Conservation (phyloP, 2,888 invertebrate species). For the Muschampia plurimacula region DNA sequence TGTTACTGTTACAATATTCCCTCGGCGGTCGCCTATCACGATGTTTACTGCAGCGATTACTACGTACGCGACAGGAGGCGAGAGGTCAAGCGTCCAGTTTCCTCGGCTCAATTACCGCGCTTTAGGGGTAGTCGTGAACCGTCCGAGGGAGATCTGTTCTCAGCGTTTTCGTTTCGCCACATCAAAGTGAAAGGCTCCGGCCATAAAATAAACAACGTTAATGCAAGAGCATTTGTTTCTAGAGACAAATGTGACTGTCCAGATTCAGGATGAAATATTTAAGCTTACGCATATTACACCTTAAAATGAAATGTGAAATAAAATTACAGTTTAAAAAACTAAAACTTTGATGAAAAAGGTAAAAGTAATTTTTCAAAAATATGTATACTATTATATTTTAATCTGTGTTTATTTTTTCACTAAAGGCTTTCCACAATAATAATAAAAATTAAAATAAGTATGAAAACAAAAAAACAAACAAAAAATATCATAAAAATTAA, state of each 20-base stretch:
- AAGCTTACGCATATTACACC: background rate
- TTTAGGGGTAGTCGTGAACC: background rate
- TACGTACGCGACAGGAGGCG: background rate
- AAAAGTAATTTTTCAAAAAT: no score
- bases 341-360: no score
- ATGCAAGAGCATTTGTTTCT: background rate
- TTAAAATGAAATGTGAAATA: background rate
- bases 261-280: background rate
- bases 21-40: slow-evolving; percentile 13
- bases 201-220: slow-evolving; percentile 2
- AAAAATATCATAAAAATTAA: no score
- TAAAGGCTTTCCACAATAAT: no score
- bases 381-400: no score
- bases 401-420: no score
- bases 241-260: background rate
- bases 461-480: no score
- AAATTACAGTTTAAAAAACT: no score
- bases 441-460: no score
- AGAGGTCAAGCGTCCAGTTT: slow-evolving; percentile 3
- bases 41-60: background rate
- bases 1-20: slow-evolving; percentile 18
- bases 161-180: slow-evolving; percentile 7
- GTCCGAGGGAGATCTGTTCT: background rate
- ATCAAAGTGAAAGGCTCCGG: background rate
- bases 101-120: slow-evolving; percentile 11